Percentiles rank a stretch among this genome's conserved stretches.
Conservation (phyloP, 2,113 vertebrate genomes). For the Hypanus sabinus region DNA sequence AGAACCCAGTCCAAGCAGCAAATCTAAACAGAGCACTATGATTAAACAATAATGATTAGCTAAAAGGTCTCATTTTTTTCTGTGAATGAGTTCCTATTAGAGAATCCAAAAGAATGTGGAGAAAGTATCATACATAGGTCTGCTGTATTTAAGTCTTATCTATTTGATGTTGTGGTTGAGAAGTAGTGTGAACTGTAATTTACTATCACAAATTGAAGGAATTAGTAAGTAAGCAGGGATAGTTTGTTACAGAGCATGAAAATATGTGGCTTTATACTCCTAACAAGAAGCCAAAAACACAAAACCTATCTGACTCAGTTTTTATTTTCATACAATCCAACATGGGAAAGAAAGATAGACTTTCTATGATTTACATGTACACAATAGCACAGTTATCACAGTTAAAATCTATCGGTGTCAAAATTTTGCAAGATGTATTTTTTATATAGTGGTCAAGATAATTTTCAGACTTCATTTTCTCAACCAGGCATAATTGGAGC, state of each 20-base stretch:
- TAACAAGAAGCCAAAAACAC: neutral
- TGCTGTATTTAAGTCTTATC: neutral
- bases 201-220: neutral
- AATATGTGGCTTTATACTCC: neutral
- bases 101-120: neutral
- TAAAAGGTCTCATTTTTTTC: neutral
- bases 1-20: constrained; percentile 9
- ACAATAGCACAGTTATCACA: neutral
- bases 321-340: neutral
- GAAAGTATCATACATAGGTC: no score
- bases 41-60: constrained; percentile 1
- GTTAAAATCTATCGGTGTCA: neutral
- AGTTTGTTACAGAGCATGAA: neutral
- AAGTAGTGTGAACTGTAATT: neutral
- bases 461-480: neutral
- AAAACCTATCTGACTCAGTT: neutral
- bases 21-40: neutral
- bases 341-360: neutral
- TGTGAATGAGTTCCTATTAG: neutral
- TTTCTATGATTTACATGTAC: neutral
- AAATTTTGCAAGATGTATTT: neutral
- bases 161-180: neutral
- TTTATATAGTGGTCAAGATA: neutral
- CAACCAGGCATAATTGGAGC: neutral
- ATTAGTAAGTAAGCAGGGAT: neutral